These are phyloP conservation scores for Plebejus anna DNA, from an alignment of 2,888 invertebrate genomes.

Conservation along the genomic window DNA sequence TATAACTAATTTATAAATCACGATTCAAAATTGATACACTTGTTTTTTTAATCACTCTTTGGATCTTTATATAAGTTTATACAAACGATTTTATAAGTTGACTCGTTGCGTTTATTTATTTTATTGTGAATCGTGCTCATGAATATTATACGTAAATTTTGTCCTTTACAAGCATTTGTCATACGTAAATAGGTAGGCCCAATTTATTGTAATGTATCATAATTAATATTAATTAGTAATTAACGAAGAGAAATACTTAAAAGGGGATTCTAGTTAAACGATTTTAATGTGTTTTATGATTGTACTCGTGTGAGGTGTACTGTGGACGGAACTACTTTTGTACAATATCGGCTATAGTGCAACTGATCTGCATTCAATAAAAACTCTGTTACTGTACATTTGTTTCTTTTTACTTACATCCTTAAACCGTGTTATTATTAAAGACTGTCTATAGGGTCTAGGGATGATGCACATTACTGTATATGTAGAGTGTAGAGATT, in stretches of 20 bases:
- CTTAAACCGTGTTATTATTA: not conserved
- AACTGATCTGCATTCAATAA: conserved; percentile 77
- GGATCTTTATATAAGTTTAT: conserved; percentile 43
- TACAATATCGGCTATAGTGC: conserved; percentile 78
- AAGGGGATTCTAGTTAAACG: conserved; percentile 68
- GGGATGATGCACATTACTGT: too few relatives aligned
- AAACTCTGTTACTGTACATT: conserved; percentile 77
- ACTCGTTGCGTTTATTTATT: conserved; percentile 60
- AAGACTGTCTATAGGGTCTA: too few relatives aligned
- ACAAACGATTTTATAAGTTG: conserved; percentile 53
- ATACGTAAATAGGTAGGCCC: conserved; percentile 78
- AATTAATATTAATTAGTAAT: conserved; percentile 66
- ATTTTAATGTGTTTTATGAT: conserved; percentile 74
- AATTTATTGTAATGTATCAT: conserved; percentile 76
- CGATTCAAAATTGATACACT: conserved; percentile 56
- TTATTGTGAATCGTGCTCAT: conserved; percentile 65
- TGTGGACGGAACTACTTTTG: conserved; percentile 70
- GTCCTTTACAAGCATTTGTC: conserved; percentile 68
- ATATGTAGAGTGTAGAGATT: too few relatives aligned
- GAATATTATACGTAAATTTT: conserved; percentile 71
- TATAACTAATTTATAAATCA: conserved; percentile 51
- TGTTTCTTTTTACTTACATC: conserved; percentile 48
- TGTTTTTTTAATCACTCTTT: conserved; percentile 54
- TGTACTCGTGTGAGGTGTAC: conserved; percentile 76
- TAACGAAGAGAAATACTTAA: conserved; percentile 72